These are phyloP conservation scores for Barypeithes pellucidus DNA, from an alignment of 2,888 invertebrate species.

Conservation along the genomic window DNA sequence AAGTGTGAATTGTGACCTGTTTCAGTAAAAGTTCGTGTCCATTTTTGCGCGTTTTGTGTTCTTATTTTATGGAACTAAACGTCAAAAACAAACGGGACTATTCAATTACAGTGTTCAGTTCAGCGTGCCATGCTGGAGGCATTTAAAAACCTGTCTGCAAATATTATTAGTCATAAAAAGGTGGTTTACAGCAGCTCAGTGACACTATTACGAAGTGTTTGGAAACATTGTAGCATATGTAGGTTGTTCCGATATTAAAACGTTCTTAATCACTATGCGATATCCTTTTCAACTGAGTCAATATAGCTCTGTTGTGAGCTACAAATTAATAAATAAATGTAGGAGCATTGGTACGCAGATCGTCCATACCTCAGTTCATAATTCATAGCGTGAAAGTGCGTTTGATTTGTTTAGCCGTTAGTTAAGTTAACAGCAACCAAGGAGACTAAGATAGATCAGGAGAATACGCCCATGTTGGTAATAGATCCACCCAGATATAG, in stretches of 20 bases:
- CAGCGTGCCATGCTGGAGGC: slow-evolving; percentile 33
- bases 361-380: too few species aligned
- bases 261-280: background rate
- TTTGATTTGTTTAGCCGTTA: too few species aligned
- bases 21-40: slow-evolving; percentile 44
- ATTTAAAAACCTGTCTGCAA: slow-evolving; percentile 47
- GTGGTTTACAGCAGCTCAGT: slow-evolving; percentile 7
- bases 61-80: slow-evolving; percentile 52
- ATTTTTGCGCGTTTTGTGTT: slow-evolving; percentile 49
- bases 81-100: slow-evolving; percentile 49
- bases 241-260: slow-evolving; percentile 14
- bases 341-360: too few species aligned
- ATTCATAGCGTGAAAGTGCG: too few species aligned
- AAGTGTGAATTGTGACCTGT: slow-evolving; percentile 50
- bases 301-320: background rate
- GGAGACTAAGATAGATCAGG: too few species aligned
- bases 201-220: slow-evolving; percentile 20
- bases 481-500: too few species aligned
- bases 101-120: slow-evolving; percentile 48
- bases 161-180: slow-evolving; percentile 53
- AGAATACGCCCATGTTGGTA: too few species aligned
- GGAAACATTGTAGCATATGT: slow-evolving; percentile 13
- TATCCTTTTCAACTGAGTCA: background rate
- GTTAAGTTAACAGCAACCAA: too few species aligned
- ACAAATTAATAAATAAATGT: background rate